These are phyloP conservation scores for Platichthys flesus DNA, from an alignment of 2,113 vertebrate species.

Conservation along the genomic window DNA sequence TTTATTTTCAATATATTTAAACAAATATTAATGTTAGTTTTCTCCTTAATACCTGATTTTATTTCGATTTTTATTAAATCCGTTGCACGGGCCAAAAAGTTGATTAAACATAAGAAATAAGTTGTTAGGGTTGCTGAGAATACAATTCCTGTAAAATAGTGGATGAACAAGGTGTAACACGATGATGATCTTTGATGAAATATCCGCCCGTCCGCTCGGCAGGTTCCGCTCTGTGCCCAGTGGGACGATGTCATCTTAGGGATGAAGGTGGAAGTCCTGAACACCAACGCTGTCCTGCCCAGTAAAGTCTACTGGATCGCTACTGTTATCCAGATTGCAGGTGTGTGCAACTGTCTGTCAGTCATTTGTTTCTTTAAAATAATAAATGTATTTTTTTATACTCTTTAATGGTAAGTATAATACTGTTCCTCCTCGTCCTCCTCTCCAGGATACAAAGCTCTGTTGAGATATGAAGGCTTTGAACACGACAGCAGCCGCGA, in stretches of 20 bases:
- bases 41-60: neutral
- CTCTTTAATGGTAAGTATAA: neutral
- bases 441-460: conserved; percentile 89
- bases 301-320: conserved; percentile 98
- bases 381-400: neutral
- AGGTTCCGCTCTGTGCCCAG: conserved; percentile 91
- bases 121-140: neutral
- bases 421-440: neutral
- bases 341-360: conserved; percentile 64
- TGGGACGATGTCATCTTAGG: conserved; percentile 93
- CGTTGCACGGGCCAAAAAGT: neutral
- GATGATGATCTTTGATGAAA: neutral
- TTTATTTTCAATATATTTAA: too few relatives aligned
- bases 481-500: conserved; percentile 88
- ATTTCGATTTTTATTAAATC: too few relatives aligned
- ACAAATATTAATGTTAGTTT: neutral
- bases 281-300: conserved; percentile 90
- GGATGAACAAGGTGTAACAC: neutral
- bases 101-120: neutral
- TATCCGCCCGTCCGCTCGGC: neutral
- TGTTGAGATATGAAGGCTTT: conserved; percentile 93
- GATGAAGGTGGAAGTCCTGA: conserved; percentile 95
- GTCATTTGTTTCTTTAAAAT: neutral
- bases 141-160: neutral
- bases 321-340: conserved; percentile 88